Percentiles rank a stretch among this genome's conserved stretches.
Evolutionary conservation across 2,113 vertebrate genomes (phyloP).

Genomic region (Astur gentilis): DNA sequence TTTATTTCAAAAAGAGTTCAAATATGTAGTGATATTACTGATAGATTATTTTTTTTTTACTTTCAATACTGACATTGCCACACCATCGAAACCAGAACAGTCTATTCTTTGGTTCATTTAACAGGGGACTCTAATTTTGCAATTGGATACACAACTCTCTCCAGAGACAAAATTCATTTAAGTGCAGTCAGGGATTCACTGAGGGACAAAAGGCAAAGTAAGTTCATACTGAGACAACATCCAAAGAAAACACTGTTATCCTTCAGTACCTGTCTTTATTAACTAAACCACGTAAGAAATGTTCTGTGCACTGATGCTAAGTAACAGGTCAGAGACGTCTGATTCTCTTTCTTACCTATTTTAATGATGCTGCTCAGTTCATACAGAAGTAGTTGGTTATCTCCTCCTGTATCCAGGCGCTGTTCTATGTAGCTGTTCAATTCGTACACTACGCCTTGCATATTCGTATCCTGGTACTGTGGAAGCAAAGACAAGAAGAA

Average conservation of each 20-base stretch:
- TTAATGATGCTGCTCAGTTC: conserved; percentile 96
- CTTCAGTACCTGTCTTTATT: not conserved
- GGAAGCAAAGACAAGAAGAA: conserved; percentile 60
- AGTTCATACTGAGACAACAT: not conserved
- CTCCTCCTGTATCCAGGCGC: conserved; percentile 88
- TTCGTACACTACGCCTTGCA: conserved; percentile 97
- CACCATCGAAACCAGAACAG: not conserved
- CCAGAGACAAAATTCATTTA: not conserved
- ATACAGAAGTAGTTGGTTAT: conserved; percentile 94
- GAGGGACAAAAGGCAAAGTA: not conserved
- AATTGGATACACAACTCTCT: not conserved
- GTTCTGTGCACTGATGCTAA: not conserved
- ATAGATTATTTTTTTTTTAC: not conserved
- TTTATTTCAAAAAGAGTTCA: not conserved
- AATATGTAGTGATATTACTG: not conserved
- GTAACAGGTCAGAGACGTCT: not conserved
- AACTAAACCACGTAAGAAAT: not conserved
- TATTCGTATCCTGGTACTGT: conserved; percentile 95
- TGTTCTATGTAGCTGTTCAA: conserved; percentile 97
- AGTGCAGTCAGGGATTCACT: not conserved
- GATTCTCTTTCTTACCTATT: conserved; percentile 78
- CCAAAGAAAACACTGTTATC: not conserved
- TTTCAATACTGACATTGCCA: not conserved
- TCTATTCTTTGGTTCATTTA: not conserved
- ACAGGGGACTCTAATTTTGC: not conserved